phyloP scores from a whole-genome alignment of 2,113 vertebrate species.

The Burhinus bistriatus region DNA sequence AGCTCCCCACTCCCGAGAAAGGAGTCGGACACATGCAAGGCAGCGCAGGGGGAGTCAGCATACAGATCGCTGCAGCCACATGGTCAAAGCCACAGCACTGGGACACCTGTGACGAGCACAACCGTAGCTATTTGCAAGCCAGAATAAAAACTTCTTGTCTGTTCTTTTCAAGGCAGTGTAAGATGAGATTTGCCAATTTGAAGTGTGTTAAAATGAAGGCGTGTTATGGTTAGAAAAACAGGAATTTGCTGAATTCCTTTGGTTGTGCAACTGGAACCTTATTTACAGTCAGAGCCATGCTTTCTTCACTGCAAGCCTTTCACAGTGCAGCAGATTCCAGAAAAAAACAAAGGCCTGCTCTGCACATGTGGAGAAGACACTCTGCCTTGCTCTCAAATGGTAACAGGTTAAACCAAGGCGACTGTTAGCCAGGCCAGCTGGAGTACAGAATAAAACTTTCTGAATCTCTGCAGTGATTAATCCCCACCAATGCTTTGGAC shows the following conservation, averaged over 20 bases:
- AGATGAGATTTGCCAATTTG: not conserved
- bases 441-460: not conserved
- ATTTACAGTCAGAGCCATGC: conserved; percentile 7
- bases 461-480: not conserved
- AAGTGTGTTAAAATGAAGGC: not conserved
- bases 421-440: not conserved
- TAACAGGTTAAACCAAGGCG: not conserved
- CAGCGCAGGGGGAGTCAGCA: not conserved
- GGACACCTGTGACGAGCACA: not conserved
- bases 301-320: not conserved
- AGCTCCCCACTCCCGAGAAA: not conserved
- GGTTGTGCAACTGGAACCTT: not conserved
- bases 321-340: not conserved
- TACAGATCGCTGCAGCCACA: not conserved
- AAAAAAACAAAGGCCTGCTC: not conserved
- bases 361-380: not conserved
- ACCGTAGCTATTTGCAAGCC: not conserved
- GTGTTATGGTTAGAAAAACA: not conserved
- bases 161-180: not conserved
- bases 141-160: not conserved
- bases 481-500: not conserved
- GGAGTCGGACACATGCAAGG: not conserved
- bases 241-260: not conserved
- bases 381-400: not conserved
- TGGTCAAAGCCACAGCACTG: not conserved